Evolutionary conservation across 2,113 vertebrate genomes (phyloP), one percentile per base, ranked within the genome.

Genomic region (Cephalopholis sonnerati): DNA sequence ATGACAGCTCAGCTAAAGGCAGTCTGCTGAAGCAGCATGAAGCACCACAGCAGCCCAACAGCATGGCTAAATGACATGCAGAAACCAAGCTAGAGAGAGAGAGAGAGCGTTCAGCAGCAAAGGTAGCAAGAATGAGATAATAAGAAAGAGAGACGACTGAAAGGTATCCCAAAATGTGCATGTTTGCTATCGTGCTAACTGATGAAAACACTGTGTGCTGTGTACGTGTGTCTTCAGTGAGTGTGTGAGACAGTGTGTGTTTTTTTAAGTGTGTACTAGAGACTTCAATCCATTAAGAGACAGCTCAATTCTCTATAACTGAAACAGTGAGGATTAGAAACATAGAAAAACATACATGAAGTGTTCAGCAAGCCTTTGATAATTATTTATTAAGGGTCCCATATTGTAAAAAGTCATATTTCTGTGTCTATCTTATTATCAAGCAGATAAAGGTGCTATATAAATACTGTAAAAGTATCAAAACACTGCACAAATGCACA

Each of bases 1-100:
- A 62, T 85, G 90, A 93, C 85, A 91, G 88, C 92, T 93, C 91
- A 88, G 92, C 90, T 91, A 83, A 87, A 88, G 84, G 81, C 89
- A 90, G 88, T 75, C 77, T 92, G 92, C 92, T 89, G 91, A 94
- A 91, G 87, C 91, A 93, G 90, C 92, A 90, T 85, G 80, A 89
- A 91, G 85, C 77, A 81, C 44, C 70, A 74, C 81, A 55, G 69
- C 70, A 76, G 81, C 69, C 9, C 70, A 64, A 65, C 50, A 58
- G 53, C 68, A 54, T 41, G 36, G 67, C 79, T 75, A 75, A 64
- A 85, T 57, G 57, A 83, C 82, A 85, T 32, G 80, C 83, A 90
- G 62, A 76, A 68, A 36, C 50, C 51, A 63, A 77, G 81, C 81
- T 22, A n/a, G 57, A 83, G 39, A 36, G 67, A 79, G 61, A 84